phyloP scores from a whole-genome alignment of 1,140 invertebrate genomes.

The Proales similis region DNA sequence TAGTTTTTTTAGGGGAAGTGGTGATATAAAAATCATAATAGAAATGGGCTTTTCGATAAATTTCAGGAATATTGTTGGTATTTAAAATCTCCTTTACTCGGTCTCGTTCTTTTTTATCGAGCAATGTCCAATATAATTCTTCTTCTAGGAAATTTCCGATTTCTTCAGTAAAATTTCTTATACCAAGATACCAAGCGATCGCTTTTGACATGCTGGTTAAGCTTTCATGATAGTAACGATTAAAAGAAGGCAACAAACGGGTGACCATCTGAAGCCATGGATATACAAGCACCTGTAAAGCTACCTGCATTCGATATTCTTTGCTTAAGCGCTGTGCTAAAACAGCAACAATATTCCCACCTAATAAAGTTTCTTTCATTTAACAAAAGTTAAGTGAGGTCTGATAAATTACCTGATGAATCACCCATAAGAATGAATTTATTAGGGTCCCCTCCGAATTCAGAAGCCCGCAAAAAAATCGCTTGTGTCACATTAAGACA shows the following conservation, averaged over 20 bases:
- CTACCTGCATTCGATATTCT: neutral
- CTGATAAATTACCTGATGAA: constrained; percentile 30
- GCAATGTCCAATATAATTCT: constrained; percentile 10
- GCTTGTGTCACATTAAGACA: neutral
- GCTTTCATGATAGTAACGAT: neutral
- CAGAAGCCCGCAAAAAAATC: neutral
- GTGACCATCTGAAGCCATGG: constrained; percentile 15
- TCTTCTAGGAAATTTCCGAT: neutral
- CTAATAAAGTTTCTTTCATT: too few relatives aligned
- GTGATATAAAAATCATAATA: constrained; percentile 15
- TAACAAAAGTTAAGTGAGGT: too few relatives aligned
- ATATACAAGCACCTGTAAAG: constrained; percentile 27
- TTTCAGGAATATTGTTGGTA: neutral
- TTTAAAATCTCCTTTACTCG: neutral
- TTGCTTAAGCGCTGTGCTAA: constrained; percentile 3
- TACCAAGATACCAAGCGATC: constrained; percentile 5
- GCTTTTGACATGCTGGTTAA: neutral
- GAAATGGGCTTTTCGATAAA: neutral
- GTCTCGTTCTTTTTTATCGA: neutral
- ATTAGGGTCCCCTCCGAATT: neutral
- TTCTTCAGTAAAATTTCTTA: neutral
- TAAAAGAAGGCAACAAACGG: neutral
- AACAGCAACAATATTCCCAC: constrained; percentile 2
- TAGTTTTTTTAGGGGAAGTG: neutral
- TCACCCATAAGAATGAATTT: constrained; percentile 9